phyloP scores from a whole-genome alignment of 2,888 invertebrate genomes.

The Apamea crenata region DNA sequence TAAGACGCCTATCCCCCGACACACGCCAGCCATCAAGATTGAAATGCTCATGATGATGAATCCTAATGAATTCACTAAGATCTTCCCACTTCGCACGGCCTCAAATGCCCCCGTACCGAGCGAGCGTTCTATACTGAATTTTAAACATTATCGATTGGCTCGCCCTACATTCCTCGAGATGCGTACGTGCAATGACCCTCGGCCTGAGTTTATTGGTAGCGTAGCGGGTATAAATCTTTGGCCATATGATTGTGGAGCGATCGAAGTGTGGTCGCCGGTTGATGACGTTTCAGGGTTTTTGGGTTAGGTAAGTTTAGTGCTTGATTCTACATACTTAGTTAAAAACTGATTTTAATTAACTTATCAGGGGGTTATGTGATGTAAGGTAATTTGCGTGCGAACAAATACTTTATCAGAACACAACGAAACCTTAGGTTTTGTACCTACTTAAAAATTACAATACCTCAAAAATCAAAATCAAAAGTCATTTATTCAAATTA shows the following conservation, averaged over 20 bases:
- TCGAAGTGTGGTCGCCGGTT: slow-evolving; percentile 36
- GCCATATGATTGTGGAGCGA: slow-evolving; percentile 66
- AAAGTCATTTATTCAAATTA: too few species aligned
- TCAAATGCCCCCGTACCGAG: slow-evolving; percentile 71
- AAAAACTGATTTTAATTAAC: not conserved
- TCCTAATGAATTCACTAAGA: slow-evolving; percentile 52
- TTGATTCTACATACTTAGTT: not conserved
- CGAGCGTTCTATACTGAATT: slow-evolving; percentile 81
- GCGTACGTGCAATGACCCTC: slow-evolving; percentile 71
- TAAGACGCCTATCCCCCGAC: slow-evolving; percentile 25
- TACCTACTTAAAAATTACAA: too few species aligned
- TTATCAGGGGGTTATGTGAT: too few species aligned
- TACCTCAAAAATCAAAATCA: too few species aligned
- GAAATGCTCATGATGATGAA: slow-evolving; percentile 58
- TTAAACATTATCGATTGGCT: slow-evolving; percentile 85
- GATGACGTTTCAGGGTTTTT: slow-evolving; percentile 22
- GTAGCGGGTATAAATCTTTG: slow-evolving; percentile 70
- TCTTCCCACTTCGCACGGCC: slow-evolving; percentile 60
- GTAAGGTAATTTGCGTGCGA: not conserved
- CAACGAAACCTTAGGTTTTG: too few species aligned
- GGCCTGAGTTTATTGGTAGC: slow-evolving; percentile 71
- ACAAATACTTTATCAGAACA: not conserved
- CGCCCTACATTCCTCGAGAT: slow-evolving; percentile 81
- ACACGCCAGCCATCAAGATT: slow-evolving; percentile 45
- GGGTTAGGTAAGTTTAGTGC: not conserved